Base-by-base conservation (phyloP, 2,888 invertebrate species). In the Amphipoea lucens region DNA sequence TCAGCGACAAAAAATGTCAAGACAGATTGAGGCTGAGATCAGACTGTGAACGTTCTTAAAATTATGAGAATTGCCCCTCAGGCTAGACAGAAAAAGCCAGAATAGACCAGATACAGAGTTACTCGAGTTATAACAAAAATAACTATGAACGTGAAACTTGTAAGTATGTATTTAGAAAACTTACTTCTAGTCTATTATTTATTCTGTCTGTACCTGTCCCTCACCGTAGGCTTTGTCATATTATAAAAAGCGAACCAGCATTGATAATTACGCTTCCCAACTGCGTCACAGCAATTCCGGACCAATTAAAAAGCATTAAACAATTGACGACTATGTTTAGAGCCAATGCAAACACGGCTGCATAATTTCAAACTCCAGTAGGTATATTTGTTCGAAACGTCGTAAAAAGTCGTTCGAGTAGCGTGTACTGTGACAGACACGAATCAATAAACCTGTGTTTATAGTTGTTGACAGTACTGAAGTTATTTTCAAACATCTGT, bases 391-490 rank as follows among this genome's bases (percentile, higher is more conserved):
- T 81, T 74, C n/a, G 40, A 62, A 75, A 65, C 40, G 66, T 70
- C 62, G 63, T 77, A 84, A 78, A 73, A 79, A 82, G 76, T 89
- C 77, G 83, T 78, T 65, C 51, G 45, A 76, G 66, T 88, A 73
- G 78, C 83, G 79, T 83, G 86, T 81, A 60, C 81, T 72, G 71
- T 78, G 79, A 86, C 78, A 76, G 78, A 79, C 81, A 77, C 78
- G 75, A 89, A 86, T 86, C 88, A 89, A 89, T 88, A 88, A 86
- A 81, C n/a, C 67, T 67, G 68, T 80, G 81, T 81, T 87, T 81
- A 82, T 83, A 57, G 81, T 63, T 88, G 90, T 89, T 89, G 81
- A 81, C 72, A 72, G 60, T 65, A 85, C 72, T 76, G 70, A 65
- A 81, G 51, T 86, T 81, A 79, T 83, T 89, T 83, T 76, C 62